These are phyloP conservation scores for Falco concolor DNA, from an alignment of 2,797 vertebrate genomes.

Conservation along the genomic window DNA sequence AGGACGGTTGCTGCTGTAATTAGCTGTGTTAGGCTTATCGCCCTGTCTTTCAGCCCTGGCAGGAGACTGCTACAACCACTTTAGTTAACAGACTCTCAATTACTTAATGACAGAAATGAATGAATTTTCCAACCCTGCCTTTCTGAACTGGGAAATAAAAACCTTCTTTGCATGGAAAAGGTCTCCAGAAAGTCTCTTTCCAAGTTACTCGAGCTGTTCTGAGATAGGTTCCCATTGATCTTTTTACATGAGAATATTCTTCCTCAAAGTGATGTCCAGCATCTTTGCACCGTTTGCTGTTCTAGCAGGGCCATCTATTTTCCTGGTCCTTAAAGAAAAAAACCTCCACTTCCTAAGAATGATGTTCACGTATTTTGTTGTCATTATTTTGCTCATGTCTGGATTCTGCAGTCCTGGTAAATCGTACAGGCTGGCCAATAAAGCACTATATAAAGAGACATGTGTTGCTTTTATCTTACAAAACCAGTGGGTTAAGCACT, in stretches of 20 bases:
- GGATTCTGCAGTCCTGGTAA: background rate
- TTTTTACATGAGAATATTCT: background rate
- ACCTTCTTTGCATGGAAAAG: background rate
- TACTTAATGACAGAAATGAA: slow-evolving; percentile 9
- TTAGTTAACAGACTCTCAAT: background rate
- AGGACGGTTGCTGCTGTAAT: slow-evolving; percentile 26
- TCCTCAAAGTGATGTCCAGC: background rate
- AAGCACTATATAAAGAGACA: background rate
- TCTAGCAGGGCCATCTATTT: background rate
- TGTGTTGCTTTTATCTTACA: background rate
- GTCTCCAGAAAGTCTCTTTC: background rate
- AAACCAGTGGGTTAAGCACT: background rate
- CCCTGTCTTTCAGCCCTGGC: background rate
- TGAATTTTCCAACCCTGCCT: background rate
- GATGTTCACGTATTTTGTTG: background rate
- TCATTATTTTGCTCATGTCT: background rate
- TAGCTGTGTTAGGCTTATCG: background rate
- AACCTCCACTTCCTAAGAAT: background rate
- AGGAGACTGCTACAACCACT: background rate
- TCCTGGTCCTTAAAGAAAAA: background rate
- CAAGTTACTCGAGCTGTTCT: background rate
- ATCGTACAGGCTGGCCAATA: background rate
- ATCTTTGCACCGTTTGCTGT: background rate
- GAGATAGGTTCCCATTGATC: background rate
- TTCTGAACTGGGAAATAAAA: background rate